Base-by-base conservation (phyloP, 2,113 vertebrate genomes). In the Thomomys bottae region DNA sequence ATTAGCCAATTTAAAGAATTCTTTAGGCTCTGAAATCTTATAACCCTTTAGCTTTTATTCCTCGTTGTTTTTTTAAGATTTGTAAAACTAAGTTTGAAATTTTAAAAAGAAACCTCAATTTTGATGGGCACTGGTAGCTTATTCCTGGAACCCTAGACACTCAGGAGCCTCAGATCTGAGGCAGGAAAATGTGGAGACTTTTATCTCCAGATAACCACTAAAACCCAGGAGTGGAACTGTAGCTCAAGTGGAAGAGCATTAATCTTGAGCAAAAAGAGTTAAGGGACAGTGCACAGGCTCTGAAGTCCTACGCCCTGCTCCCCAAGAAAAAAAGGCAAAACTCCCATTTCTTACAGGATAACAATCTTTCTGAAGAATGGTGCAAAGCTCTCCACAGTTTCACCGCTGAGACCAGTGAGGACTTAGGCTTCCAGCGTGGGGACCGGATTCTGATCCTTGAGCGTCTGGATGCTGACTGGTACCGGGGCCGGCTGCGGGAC, bases 301-400 rank as follows among this genome's bases (percentile, higher is more conserved):
- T 54, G 49, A 54, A 54, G 49, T 54, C 49, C 49, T 54, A 11
- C n/a, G n/a, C 45, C 49, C 49, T 54, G 14, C 49, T 4, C 49
- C 49, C 14, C 14, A 15, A 15, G 15, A 20, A 54, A 17, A 54
- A 54, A 54, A 54, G 18, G 14, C 45, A 49, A 54, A 54, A 76
- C 72, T 20, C 24, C 88, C 36, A 36, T 89, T 94, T 96, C n/a
- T 88, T 32, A 73, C 72, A 98, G 98, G 95, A 85, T 78, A 91
- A 93, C 92, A 79, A 75, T 67, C 8, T 20, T 42, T 89, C 96
- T 63, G 94, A 42, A 49, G 96, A 99, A 82, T 99, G 99, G 98
- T 98, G 97, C 67, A 97, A 98, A 96, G 99, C 99, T 0, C 98
- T 98, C 85, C 99, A 99, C 72, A 98, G 99, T 96, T 99, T 98